Percentiles rank a stretch among this genome's conserved stretches.
Conservation (phyloP, 2,113 vertebrate genomes). For the Pelodiscus sinensis region DNA sequence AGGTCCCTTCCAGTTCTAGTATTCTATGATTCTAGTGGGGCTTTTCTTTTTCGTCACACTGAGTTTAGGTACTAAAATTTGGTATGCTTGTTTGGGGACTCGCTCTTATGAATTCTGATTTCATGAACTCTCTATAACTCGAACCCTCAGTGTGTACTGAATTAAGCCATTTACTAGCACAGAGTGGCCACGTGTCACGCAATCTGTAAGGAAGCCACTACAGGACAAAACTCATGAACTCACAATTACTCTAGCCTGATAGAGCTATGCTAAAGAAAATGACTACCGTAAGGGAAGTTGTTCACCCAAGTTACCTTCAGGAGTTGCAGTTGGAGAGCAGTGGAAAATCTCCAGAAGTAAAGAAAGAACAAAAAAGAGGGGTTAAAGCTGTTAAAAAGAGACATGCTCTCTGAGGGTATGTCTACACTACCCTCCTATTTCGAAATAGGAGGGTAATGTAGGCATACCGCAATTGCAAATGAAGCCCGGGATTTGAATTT, state of each 20-base stretch:
- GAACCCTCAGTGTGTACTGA: neutral
- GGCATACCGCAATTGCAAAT: no score
- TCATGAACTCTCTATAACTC: neutral
- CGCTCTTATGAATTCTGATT: neutral
- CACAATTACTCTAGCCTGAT: neutral
- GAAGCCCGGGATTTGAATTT: no score
- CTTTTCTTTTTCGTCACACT: conserved; percentile 4
- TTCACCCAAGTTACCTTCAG: rapidly evolving
- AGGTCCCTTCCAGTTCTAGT: no score
- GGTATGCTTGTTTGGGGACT: neutral
- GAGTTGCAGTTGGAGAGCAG: rapidly evolving
- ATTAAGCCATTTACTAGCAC: neutral
- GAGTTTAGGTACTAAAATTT: neutral
- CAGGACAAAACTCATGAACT: neutral
- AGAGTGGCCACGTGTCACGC: neutral
- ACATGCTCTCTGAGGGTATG: neutral
- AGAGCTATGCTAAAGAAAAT: neutral
- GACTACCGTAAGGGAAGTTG: neutral
- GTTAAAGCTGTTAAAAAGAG: neutral
- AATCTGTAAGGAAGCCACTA: rapidly evolving
- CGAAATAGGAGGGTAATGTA: no score
- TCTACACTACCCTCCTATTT: no score
- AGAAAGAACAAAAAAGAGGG: neutral
- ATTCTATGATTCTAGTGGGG: neutral
- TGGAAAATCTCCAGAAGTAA: no score